Evolutionary conservation across 2,888 invertebrate genomes (phyloP).

Genomic region (Arge pagana): DNA sequence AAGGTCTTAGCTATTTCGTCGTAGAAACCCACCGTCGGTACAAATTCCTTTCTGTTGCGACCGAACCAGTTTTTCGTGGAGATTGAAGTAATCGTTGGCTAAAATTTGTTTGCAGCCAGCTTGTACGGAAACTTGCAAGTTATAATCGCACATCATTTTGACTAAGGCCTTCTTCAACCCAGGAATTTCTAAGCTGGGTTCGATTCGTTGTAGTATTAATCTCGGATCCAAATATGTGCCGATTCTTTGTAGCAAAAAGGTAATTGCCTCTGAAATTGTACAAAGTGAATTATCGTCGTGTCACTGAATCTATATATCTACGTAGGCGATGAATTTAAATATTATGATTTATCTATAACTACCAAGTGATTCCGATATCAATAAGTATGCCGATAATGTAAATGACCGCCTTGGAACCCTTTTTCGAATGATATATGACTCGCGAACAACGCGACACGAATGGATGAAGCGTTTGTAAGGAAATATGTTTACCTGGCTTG

Average conservation of each 20-base stretch:
- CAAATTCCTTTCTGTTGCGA: constrained; percentile 80
- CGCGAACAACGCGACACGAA: background rate
- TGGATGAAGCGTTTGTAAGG: background rate
- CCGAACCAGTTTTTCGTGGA: constrained; percentile 79
- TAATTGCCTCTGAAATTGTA: constrained; percentile 69
- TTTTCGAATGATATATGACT: constrained; percentile 4
- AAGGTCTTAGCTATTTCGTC: too few species aligned
- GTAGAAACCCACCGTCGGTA: constrained; percentile 62
- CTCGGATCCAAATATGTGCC: constrained; percentile 90
- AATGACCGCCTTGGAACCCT: constrained; percentile 2
- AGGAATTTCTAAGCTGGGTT: constrained; percentile 82
- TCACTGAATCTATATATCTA: background rate
- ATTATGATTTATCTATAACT: background rate
- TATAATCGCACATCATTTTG: constrained; percentile 95
- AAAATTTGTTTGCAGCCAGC: constrained; percentile 90
- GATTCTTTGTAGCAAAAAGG: constrained; percentile 72
- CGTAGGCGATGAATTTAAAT: background rate
- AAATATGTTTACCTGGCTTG: constrained; percentile 69
- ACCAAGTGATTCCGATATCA: background rate
- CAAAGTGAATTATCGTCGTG: too few species aligned
- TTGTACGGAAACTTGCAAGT: constrained; percentile 88
- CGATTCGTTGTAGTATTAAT: constrained; percentile 82
- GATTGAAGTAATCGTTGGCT: constrained; percentile 86
- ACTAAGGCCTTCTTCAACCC: constrained; percentile 88
- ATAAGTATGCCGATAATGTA: background rate